Evolutionary conservation across 2,888 invertebrate species (phyloP).

Genomic region (Serrognathus titanus): DNA sequence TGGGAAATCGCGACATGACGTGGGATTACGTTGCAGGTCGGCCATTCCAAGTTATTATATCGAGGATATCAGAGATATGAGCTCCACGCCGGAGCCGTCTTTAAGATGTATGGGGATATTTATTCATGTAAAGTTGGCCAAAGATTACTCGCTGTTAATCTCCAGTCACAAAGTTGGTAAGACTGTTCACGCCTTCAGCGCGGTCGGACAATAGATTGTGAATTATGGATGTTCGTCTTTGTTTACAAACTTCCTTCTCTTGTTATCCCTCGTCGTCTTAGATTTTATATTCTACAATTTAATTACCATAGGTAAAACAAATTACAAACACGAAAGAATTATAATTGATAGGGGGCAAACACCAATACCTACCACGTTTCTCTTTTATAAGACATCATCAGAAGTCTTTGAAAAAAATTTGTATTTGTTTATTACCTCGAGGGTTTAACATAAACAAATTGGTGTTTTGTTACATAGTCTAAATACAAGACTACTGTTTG

Average conservation of each 20-base stretch:
- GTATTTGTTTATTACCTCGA: no score
- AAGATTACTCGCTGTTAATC: constrained; percentile 47
- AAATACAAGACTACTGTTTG: no score
- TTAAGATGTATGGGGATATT: constrained; percentile 44
- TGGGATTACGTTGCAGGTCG: constrained; percentile 2
- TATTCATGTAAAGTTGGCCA: constrained; percentile 47
- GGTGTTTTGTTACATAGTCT: no score
- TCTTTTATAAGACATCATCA: no score
- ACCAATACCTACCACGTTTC: no score
- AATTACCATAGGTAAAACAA: neutral
- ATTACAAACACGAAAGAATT: no score
- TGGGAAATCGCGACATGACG: no score
- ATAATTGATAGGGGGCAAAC: no score
- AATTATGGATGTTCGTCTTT: constrained; percentile 35
- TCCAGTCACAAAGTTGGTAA: constrained; percentile 45
- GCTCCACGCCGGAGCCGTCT: constrained; percentile 37
- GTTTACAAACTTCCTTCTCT: constrained; percentile 17
- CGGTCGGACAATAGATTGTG: constrained; percentile 43
- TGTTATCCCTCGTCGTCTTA: constrained; percentile 6
- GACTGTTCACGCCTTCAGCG: constrained; percentile 40
- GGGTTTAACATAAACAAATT: no score
- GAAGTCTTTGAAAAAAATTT: no score
- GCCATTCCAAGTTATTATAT: constrained; percentile 36
- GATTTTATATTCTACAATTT: neutral
- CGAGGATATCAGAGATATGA: constrained; percentile 46